Evolutionary conservation across 23 tunicate genomes (phyloP).

Genomic region (Botrylloides violaceus): DNA sequence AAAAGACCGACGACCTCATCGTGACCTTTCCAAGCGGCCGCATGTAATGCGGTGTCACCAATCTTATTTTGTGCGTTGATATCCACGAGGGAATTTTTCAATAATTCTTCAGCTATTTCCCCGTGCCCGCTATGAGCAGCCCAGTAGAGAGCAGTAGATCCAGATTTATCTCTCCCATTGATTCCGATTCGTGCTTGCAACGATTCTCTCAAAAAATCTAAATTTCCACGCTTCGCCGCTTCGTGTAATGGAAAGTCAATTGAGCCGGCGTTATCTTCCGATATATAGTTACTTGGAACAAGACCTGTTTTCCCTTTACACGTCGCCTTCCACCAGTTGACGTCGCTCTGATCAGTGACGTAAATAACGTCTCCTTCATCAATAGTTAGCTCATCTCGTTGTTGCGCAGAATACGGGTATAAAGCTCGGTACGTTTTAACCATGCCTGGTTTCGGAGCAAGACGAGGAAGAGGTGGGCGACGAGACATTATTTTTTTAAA

Average conservation of each 20-base stretch:
- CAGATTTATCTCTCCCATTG: conserved; percentile 71
- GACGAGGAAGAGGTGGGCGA: conserved; percentile 62
- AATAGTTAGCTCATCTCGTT: conserved; percentile 72
- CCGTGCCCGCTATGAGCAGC: conserved; percentile 90
- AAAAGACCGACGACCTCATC: conserved; percentile 50
- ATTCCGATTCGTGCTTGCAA: conserved; percentile 61
- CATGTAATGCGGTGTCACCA: conserved; percentile 85
- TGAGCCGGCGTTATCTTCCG: conserved; percentile 63
- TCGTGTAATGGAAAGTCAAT: conserved; percentile 96
- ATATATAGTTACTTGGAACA: conserved; percentile 89
- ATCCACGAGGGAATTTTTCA: conserved; percentile 42
- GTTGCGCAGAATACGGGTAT: conserved; percentile 59
- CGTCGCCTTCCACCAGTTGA: conserved; percentile 52
- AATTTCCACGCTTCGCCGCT: conserved; percentile 93
- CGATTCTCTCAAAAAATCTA: conserved; percentile 61
- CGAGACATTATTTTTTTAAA: conserved; percentile 33
- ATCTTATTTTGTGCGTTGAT: conserved; percentile 70
- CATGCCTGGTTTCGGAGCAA: conserved; percentile 86
- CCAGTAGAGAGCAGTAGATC: conserved; percentile 89
- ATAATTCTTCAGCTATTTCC: conserved; percentile 50
- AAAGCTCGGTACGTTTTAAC: conserved; percentile 80
- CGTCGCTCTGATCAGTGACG: conserved; percentile 39
- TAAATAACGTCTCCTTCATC: conserved; percentile 90
- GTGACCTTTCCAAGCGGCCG: conserved; percentile 81
- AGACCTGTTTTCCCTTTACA: conserved; percentile 82